phyloP scores from a whole-genome alignment of 1,140 invertebrate genomes.

The Drosophila sulfurigaster region DNA sequence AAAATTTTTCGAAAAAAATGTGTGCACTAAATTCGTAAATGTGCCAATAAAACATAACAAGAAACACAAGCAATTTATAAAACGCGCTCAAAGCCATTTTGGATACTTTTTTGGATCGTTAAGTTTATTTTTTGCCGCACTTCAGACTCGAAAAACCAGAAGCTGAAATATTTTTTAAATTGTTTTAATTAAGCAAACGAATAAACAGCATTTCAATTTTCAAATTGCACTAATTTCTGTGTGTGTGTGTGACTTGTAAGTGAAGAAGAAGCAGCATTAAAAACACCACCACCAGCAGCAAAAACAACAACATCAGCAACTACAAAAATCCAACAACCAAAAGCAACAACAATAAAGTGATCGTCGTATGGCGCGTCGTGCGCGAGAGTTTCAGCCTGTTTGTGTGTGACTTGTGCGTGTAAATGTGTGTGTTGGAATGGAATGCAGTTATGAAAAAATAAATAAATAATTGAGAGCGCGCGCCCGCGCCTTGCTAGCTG shows the following conservation, averaged over 20 bases:
- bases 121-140: not conserved
- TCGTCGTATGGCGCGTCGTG: conserved; percentile 58
- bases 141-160: conserved; percentile 31
- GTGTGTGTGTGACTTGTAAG: conserved; percentile 43
- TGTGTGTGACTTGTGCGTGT: conserved; percentile 53
- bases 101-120: conserved; percentile 25
- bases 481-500: conserved; percentile 57
- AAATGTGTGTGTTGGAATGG: conserved; percentile 73
- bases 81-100: conserved; percentile 12
- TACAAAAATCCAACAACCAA: conserved; percentile 7
- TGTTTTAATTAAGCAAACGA: conserved; percentile 68
- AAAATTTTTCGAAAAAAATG: conserved; percentile 24
- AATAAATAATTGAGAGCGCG: conserved; percentile 79
- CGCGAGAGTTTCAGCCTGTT: conserved; percentile 41
- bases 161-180: conserved; percentile 62
- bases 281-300: conserved; percentile 33
- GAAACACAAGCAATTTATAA: conserved; percentile 21
- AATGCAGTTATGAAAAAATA: conserved; percentile 80
- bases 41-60: conserved; percentile 11
- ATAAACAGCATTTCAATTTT: conserved; percentile 53
- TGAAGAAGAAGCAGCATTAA: conserved; percentile 48
- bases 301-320: conserved; percentile 39
- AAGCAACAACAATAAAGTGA: conserved; percentile 33
- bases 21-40: conserved; percentile 13
- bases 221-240: conserved; percentile 49